Percentiles rank a stretch among this genome's conserved stretches.
Conservation (phyloP, 2,113 vertebrate species). For the Hassar affinis region DNA sequence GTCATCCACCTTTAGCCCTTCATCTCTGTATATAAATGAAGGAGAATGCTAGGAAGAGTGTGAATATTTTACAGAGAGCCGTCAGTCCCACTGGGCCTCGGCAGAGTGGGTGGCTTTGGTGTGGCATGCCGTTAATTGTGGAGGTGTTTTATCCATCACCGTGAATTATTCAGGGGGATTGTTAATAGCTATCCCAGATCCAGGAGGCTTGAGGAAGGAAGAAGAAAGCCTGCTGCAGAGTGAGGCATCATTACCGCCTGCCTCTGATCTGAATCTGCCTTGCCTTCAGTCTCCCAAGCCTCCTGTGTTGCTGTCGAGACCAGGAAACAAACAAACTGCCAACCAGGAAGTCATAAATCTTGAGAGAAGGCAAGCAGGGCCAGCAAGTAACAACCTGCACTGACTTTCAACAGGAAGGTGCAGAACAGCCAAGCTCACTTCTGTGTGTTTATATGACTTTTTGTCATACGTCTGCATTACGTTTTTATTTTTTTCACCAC, state of each 20-base stretch:
- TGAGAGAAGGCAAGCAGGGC: constrained; percentile 48
- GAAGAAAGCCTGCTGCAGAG: constrained; percentile 69
- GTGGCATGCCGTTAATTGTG: constrained; percentile 74
- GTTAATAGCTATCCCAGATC: constrained; percentile 74
- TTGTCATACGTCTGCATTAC: not conserved
- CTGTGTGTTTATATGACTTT: constrained; percentile 27
- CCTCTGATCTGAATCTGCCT: constrained; percentile 65
- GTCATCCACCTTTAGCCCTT: constrained; percentile 34
- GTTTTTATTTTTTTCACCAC: not conserved
- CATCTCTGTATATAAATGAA: constrained; percentile 43
- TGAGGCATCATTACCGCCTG: constrained; percentile 69
- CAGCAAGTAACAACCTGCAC: constrained; percentile 51
- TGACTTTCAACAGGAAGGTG: constrained; percentile 46
- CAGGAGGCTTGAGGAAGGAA: constrained; percentile 65
- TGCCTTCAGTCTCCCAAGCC: constrained; percentile 49
- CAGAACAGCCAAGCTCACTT: constrained; percentile 25
- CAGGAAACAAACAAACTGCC: constrained; percentile 57
- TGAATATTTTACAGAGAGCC: constrained; percentile 59
- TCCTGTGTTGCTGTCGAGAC: constrained; percentile 38
- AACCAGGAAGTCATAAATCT: constrained; percentile 62
- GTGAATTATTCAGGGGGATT: constrained; percentile 78
- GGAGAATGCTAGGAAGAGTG: constrained; percentile 25
- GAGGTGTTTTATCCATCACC: constrained; percentile 80
- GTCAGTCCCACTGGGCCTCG: constrained; percentile 62
- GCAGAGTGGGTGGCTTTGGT: constrained; percentile 55